Base-by-base conservation (phyloP, 2,797 vertebrate species). In the Pogonophryne albipinna region DNA sequence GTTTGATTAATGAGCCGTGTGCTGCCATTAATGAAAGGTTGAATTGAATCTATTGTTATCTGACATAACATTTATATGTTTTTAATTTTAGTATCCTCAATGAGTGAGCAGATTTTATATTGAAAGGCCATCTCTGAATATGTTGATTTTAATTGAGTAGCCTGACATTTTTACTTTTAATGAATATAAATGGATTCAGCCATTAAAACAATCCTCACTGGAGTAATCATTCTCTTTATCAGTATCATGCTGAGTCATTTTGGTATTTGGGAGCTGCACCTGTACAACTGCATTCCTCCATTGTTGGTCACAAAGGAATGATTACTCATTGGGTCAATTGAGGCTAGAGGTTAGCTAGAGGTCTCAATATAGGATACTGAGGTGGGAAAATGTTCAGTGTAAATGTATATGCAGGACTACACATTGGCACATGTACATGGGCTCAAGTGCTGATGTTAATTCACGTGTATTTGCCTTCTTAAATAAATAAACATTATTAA, bases 1-100 rank as follows among this genome's bases (percentile, higher is more conserved):
- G 45, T 60, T 49, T 57, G 50, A 76, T 75, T 38, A 42, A 78
- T n/a, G 59, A 68, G 55, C 46, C 57, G n/a, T 12, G 1, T 52
- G 45, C 34, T 71, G 23, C 45, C 20, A 58, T 41, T 42, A 27
- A 66, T 50, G 57, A 66, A 74, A 19, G 10, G 16, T 23, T 23
- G 20, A 23, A 74, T 64, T 57, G 3, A 44, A 4, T 51, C 31
- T 52, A 16, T 64, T 20, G 46, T 20, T 45, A 53, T 27, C 55
- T 11, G 2, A 47, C 41, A 46, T 50, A 57, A 55, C 46, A 10
- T 6, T 12, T 10, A 6, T 10, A 63, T 45, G 20, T 19, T 38
- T 23, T 34, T 44, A 12, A 64, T 61, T 12, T 7, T 13, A 12
- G 50, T 51, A 56, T 53, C 5, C 15, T 38, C 23, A 31, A 12